Conservation (phyloP, 1,140 invertebrate genomes). For the Drosophila pachea region DNA sequence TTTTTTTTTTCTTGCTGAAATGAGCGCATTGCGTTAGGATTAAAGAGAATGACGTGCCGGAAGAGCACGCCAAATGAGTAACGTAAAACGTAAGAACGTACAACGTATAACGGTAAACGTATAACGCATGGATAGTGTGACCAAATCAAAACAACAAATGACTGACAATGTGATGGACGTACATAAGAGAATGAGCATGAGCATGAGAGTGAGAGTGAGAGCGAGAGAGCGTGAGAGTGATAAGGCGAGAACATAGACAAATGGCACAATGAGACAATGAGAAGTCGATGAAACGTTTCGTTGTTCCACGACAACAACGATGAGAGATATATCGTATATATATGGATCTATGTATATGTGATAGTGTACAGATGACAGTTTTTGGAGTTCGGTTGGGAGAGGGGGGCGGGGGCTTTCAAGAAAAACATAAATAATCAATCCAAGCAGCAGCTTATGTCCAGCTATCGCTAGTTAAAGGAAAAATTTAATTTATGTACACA, state of each 20-base stretch:
- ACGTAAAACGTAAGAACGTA: slow-evolving; percentile 64
- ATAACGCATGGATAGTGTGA: slow-evolving; percentile 58
- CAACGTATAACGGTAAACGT: slow-evolving; percentile 45
- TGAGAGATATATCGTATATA: slow-evolving; percentile 14
- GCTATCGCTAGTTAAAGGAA: slow-evolving; percentile 27
- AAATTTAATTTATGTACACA: slow-evolving; percentile 14
- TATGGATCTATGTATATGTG: slow-evolving; percentile 21
- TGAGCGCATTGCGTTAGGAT: slow-evolving; percentile 49
- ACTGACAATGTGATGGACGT: slow-evolving; percentile 48
- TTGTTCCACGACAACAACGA: slow-evolving; percentile 28
- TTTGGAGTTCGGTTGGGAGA: slow-evolving; percentile 8
- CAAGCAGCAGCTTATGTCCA: slow-evolving; percentile 44
- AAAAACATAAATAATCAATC: slow-evolving; percentile 20
- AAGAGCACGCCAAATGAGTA: slow-evolving; percentile 47
- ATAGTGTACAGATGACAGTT: slow-evolving; percentile 34
- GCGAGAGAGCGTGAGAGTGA: slow-evolving; percentile 1
- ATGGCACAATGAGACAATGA: slow-evolving; percentile 19
- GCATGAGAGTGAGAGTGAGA: not conserved
- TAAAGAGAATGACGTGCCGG: slow-evolving; percentile 32
- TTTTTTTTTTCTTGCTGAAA: slow-evolving; percentile 30
- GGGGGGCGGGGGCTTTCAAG: not conserved
- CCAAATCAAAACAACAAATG: slow-evolving; percentile 62
- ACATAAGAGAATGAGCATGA: slow-evolving; percentile 11
- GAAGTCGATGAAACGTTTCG: not conserved
- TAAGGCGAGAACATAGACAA: slow-evolving; percentile 22